phyloP scores from a whole-genome alignment of 2,797 vertebrate species.

The Mastacembelus armatus region DNA sequence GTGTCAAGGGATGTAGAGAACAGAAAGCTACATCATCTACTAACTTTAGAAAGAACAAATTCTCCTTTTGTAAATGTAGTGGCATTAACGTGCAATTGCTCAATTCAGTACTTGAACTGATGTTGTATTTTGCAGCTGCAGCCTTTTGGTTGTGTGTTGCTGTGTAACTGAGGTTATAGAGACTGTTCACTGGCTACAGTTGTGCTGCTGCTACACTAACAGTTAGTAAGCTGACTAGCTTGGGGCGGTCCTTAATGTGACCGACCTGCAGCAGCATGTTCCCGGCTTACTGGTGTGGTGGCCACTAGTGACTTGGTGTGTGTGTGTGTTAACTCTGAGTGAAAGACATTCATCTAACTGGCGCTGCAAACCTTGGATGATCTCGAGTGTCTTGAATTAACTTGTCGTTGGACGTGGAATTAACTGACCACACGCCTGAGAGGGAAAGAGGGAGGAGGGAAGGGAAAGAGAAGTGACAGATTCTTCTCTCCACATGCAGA shows the following conservation, averaged over 20 bases:
- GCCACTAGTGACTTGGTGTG: constrained; percentile 40
- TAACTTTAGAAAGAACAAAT: not conserved
- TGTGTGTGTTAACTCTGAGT: constrained; percentile 49
- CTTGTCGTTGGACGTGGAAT: constrained; percentile 23
- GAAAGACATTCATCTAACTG: constrained; percentile 20
- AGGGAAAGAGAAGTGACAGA: constrained; percentile 71
- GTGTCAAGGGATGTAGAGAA: no score
- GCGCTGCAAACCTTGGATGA: constrained; percentile 4
- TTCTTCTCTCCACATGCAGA: constrained; percentile 76
- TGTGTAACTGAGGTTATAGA: not conserved
- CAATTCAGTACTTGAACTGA: not conserved
- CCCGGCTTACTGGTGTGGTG: not conserved
- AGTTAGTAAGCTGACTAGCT: no score
- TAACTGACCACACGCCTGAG: constrained; percentile 12
- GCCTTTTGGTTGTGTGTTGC: not conserved
- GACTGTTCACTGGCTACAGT: no score
- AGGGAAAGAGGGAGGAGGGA: not conserved
- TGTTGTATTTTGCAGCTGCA: not conserved
- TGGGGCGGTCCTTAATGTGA: no score
- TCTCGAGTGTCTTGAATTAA: constrained; percentile 1
- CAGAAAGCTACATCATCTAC: no score
- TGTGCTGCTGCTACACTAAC: no score
- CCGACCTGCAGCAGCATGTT: not conserved
- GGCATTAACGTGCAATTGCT: not conserved
- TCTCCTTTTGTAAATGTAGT: not conserved